A percentile compares a stretch with the other conserved stretches of the same genome.
Conservation (phyloP, 2,888 invertebrate species). For the Exephanes ischioxanthus region DNA sequence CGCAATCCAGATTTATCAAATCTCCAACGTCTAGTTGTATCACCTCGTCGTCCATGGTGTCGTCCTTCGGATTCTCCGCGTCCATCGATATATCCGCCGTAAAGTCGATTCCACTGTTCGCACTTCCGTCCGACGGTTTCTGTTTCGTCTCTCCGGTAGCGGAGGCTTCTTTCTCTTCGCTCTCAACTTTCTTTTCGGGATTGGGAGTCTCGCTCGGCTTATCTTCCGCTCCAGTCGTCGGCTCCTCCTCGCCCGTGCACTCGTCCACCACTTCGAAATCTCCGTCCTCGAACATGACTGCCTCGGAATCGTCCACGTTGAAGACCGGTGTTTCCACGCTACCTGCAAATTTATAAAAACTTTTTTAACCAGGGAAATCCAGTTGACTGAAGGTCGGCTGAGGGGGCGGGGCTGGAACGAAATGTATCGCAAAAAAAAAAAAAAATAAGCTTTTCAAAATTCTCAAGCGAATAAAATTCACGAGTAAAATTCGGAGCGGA, state of each 20-base stretch:
- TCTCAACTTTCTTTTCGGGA: not conserved
- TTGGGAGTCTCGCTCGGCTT: conserved; percentile 9
- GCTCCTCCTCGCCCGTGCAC: conserved; percentile 75
- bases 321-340: not conserved
- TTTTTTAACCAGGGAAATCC: not conserved
- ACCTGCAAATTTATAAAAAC: not conserved
- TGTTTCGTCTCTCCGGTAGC: conserved; percentile 3
- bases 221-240: conserved; percentile 10
- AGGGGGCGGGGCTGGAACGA: not conserved
- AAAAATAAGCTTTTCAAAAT: too few species aligned
- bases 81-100: conserved; percentile 73
- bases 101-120: conserved; percentile 69
- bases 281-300: conserved; percentile 77
- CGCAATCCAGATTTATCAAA: conserved; percentile 17
- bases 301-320: conserved; percentile 73
- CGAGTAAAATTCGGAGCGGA: not conserved
- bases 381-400: not conserved
- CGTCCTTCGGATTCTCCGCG: conserved; percentile 51
- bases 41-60: conserved; percentile 23
- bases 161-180: conserved; percentile 66
- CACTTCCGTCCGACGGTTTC: conserved; percentile 23
- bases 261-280: conserved; percentile 80
- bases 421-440: too few species aligned
- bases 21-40: conserved; percentile 44
- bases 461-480: not conserved